Conservation (phyloP, 2,113 vertebrate species). For the Perca fluviatilis region DNA sequence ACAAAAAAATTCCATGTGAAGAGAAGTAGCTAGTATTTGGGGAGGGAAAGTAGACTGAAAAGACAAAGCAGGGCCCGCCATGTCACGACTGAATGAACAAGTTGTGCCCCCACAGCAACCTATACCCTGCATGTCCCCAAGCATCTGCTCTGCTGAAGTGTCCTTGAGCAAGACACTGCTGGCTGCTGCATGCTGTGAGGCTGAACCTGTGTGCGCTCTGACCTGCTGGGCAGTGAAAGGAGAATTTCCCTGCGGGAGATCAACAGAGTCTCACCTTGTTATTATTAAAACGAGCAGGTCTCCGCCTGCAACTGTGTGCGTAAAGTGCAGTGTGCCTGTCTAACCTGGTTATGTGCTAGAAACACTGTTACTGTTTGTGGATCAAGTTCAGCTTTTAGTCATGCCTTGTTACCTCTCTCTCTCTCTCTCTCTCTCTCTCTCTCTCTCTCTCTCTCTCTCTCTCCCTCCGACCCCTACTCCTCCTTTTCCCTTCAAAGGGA, state of each 20-base stretch:
- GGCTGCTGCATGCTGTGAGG: slow-evolving; percentile 6
- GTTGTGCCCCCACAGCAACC: slow-evolving; percentile 27
- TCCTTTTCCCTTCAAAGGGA: slow-evolving; percentile 22
- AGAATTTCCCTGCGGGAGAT: slow-evolving; percentile 36
- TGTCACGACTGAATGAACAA: slow-evolving; percentile 73
- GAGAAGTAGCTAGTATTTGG: neutral
- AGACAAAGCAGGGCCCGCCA: slow-evolving; percentile 61
- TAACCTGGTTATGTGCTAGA: slow-evolving; percentile 50
- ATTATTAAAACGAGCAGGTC: slow-evolving; percentile 13
- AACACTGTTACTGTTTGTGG: slow-evolving; percentile 50
- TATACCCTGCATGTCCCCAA: neutral
- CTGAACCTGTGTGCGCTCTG: slow-evolving; percentile 6
- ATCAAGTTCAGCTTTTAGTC: slow-evolving; percentile 82
- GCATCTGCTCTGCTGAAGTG: slow-evolving; percentile 53
- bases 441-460: slow-evolving; percentile 34
- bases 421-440: slow-evolving; percentile 26
- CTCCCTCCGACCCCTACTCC: slow-evolving; percentile 52
- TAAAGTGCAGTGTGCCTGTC: slow-evolving; percentile 18
- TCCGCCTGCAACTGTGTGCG: slow-evolving; percentile 11
- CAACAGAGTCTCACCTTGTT: slow-evolving; percentile 42
- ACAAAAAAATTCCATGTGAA: neutral
- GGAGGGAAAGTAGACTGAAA: slow-evolving; percentile 1
- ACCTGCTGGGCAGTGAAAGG: slow-evolving; percentile 24
- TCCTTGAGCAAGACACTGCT: slow-evolving; percentile 54
- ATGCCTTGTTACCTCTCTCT: slow-evolving; percentile 71